Evolutionary conservation across 1,140 invertebrate genomes (phyloP), one percentile per base, ranked within the genome.

Genomic region (Mamestra configurata): DNA sequence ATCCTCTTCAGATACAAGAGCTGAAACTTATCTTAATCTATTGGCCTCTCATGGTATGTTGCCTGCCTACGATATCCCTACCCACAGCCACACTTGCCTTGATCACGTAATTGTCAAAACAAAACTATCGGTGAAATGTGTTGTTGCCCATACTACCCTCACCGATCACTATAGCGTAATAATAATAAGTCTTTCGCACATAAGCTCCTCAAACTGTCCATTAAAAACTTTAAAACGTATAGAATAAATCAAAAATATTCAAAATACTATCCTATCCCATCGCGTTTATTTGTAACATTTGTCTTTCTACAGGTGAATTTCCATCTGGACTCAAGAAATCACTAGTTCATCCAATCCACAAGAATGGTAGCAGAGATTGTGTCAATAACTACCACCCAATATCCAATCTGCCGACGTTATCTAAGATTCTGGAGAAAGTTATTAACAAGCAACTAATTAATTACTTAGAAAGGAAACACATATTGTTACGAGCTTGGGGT

Each of bases 111-210:
- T 53, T 53, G 15, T 15, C 8, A 53, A 53, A 20, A 53, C 51
- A 13, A 18, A 53, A 53, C 51, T 53, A 18, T 53, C 51, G 8
- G 18, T 53, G 18, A 18, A 53, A 53, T 53, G 51, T 53, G 1
- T 53, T 13, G 51, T 53, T 13, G 51, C 51, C 51, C n/a, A n/a
- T n/a, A n/a, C n/a, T n/a, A n/a, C n/a, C n/a, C n/a, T n/a, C n/a
- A n/a, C n/a, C n/a, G n/a, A n/a, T n/a, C 51, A 53, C 51, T 53
- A 53, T 20, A 53, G 51, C 15, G 51, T 53, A 18, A 53, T 53
- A 20, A 13, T n/a, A n/a, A n/a, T 53, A 53, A 53, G 51, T 20
- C 46, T 35, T 35, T 49, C 46, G 3, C 15, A 49, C 3, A 11
- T 49, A 4, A 49, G 10, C 46, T n/a, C 46, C 46, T n/a, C 46